Conservation (phyloP, 92 coral and sea anemone species). For the Palythoa caribaeorum region DNA sequence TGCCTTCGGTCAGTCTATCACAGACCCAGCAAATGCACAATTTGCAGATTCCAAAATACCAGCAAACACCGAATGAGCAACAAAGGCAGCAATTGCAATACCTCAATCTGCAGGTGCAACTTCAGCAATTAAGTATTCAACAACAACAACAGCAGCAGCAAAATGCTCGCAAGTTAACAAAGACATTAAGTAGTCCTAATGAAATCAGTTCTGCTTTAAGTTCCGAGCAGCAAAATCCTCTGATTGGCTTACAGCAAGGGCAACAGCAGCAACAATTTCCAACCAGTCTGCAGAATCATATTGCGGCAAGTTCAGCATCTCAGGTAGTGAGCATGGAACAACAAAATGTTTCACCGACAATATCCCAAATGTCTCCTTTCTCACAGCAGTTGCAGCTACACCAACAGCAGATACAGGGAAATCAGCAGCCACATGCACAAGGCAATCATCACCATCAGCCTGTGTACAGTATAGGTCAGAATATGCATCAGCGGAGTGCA, state of each 20-base stretch:
- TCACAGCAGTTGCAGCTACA: constrained; percentile 42
- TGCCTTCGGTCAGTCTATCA: constrained; percentile 62
- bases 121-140: constrained; percentile 86
- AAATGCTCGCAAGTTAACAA: constrained; percentile 50
- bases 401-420: constrained; percentile 45
- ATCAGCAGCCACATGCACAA: constrained; percentile 42
- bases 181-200: constrained; percentile 28
- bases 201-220: constrained; percentile 32
- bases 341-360: constrained; percentile 22
- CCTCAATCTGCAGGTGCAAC: constrained; percentile 92
- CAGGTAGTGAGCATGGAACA: constrained; percentile 42
- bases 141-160: constrained; percentile 79
- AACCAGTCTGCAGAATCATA: constrained; percentile 49
- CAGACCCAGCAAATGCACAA: constrained; percentile 77
- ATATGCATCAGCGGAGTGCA: constrained; percentile 41
- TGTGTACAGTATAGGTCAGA: constrained; percentile 32
- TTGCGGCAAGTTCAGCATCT: constrained; percentile 59
- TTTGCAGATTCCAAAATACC: constrained; percentile 81
- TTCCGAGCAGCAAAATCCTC: constrained; percentile 34
- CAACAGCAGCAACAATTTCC: constrained; percentile 47
- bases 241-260: constrained; percentile 39
- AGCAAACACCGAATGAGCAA: constrained; percentile 74
- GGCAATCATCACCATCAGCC: constrained; percentile 1
- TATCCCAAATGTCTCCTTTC: constrained; percentile 29
- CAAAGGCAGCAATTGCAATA: constrained; percentile 95